These are phyloP conservation scores for Cantharis flavilabris DNA, from an alignment of 2,888 invertebrate species.

Conservation along the genomic window DNA sequence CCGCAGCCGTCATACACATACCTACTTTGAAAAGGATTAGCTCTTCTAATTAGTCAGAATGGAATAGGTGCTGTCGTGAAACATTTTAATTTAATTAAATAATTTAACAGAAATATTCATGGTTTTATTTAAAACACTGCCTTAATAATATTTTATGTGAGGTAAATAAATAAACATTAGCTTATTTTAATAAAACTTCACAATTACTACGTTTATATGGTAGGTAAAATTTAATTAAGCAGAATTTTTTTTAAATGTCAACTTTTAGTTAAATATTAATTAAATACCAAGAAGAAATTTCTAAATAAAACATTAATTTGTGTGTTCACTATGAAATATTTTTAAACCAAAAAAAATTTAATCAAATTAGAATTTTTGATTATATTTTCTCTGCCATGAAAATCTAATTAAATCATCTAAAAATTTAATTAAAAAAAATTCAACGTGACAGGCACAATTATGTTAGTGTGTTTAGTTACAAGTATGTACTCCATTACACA, in stretches of 20 bases:
- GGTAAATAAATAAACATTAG: neutral
- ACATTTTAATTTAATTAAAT: neutral
- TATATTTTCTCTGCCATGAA: neutral
- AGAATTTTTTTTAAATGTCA: neutral
- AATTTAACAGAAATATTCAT: neutral
- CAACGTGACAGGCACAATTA: too few species aligned
- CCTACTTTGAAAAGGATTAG: too few species aligned
- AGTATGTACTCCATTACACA: neutral
- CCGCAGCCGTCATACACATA: too few species aligned
- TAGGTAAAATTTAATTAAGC: neutral
- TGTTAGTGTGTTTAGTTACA: neutral
- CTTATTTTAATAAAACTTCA: neutral
- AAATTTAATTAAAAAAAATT: neutral
- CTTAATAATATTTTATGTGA: neutral
- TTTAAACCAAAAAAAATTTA: neutral
- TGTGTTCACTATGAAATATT: neutral
- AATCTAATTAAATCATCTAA: neutral
- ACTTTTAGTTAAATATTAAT: neutral
- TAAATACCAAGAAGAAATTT: neutral
- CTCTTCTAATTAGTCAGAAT: too few species aligned
- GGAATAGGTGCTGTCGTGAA: too few species aligned
- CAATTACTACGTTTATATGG: neutral
- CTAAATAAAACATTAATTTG: neutral
- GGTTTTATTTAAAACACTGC: neutral
- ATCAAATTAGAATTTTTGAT: neutral